Base-by-base conservation (phyloP, 64 coral and sea anemone species). In the Montipora sp. region DNA sequence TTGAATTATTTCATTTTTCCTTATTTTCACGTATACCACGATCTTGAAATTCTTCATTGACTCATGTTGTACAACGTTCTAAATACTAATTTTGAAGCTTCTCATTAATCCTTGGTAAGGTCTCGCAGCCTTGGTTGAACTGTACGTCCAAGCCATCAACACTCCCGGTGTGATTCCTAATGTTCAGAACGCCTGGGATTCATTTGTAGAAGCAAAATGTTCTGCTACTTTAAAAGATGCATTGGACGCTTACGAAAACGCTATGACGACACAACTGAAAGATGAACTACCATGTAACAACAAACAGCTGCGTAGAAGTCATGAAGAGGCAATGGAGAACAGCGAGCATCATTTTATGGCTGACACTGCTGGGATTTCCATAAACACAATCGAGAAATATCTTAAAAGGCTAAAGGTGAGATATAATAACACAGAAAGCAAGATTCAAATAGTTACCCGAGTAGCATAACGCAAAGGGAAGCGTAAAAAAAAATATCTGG, bases 131-230 rank as follows among this genome's bases (percentile, higher is more conserved):
- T 16, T 95, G 70, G 59, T 92, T 45, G 77, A 95, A 9, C 22
- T 76, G 69, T 95, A 91, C 51, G 84, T 89, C 18, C 53, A 89
- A 2, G 83, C 94, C 4, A 73, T 95, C 49, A 95, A 95, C 90
- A 88, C 90, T 10, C 90, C 94, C 46, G 94, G 77, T 46, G 73
- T 87, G 7, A 87, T 95, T 76, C 94, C 94, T 36, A 95, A 92
- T 61, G 87, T 95, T 61, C 61, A 92, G 59, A 89, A 60, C 15
- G 94, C 94, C 0, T 96, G 94, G 94, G 86, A 92, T 8, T 44
- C 80, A 7, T 96, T 89, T 77, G 75, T 92, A 12, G 67, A 81
- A 12, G 65, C 46, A 45, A 96, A 95, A 81, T 95, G 94, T 70
- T 80, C 90, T 21, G 83, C 78, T 59, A 85, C 89, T 4, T 51